These are phyloP conservation scores for Damaliscus lunatus DNA, from an alignment of 2,113 vertebrate genomes.

Conservation along the genomic window DNA sequence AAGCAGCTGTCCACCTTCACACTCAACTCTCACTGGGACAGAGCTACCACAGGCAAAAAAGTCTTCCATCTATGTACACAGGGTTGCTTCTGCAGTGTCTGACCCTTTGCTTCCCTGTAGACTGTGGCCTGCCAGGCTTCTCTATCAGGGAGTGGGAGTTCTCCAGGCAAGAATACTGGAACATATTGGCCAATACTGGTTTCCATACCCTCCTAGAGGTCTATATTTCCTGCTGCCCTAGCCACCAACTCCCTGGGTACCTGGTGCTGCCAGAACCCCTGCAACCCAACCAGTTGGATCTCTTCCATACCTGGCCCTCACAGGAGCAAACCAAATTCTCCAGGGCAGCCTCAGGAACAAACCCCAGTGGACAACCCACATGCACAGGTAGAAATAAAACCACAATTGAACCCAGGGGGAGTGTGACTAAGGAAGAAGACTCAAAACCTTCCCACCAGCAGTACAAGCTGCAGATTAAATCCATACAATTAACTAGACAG, in stretches of 20 bases:
- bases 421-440: neutral
- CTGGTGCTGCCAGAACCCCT: neutral
- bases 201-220: neutral
- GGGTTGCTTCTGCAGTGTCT: accelerated
- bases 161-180: neutral
- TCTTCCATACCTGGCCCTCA: neutral
- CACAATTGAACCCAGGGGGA: neutral
- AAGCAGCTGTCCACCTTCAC: neutral
- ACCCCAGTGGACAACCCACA: neutral
- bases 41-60: neutral
- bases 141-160: neutral
- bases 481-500: neutral
- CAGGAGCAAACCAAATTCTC: neutral
- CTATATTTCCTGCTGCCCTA: neutral
- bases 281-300: neutral
- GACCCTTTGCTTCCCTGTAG: neutral
- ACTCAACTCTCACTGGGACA: neutral
- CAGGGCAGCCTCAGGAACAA: neutral
- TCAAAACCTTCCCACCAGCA: neutral
- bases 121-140: neutral
- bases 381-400: neutral
- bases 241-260: neutral
- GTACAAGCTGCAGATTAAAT: neutral
- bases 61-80: neutral
- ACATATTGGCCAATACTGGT: neutral